Base-by-base conservation (phyloP, 2,888 invertebrate species). In the Teleogryllus oceanicus region DNA sequence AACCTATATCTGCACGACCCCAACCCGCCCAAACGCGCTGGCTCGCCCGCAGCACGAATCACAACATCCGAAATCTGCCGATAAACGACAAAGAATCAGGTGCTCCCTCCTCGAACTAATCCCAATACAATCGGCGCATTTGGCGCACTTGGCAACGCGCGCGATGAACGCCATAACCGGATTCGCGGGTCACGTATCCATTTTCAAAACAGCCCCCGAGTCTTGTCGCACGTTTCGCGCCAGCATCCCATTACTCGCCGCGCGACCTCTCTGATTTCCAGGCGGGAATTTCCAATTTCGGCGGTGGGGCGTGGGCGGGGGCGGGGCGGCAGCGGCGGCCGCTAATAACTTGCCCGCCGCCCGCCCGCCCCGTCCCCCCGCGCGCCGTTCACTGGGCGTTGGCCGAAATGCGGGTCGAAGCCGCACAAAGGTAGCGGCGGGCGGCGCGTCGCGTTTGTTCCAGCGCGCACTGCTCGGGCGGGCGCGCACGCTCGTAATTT, bases 251-350 rank as follows among this genome's bases (percentile, higher is more conserved):
- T 62, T 62, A 62, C 62, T 62, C n/a, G 62, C n/a, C 16, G n/a
- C 37, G 16, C 62, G 62, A 62, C n/a, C 13, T 62, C 62, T 62
- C 62, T 62, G 62, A 62, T 62, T 62, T 62, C 62, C 62, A n/a
- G n/a, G n/a, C 62, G 62, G 62, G 62, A 62, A 62, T 62, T 62
- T 62, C n/a, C 62, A 62, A 62, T 62, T 18, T 62, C 62, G n/a
- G 5, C n/a, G 16, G n/a, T 8, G 16, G 62, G 11, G n/a, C n/a
- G 16, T 10, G 13, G 13, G 62, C n/a, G 16, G 62, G 13, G 13
- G 62, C 16, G 13, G 11, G n/a, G 62, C 62, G n/a, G 62, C 12
- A 11, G 62, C 62, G n/a, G 62, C 62, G n/a, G 62, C 62, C 4
- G 62, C 62, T 62, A 13, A 37, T 37, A 37, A 37, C 37, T 37